Evolutionary conservation across 2,888 invertebrate genomes (phyloP), one percentile per base, ranked within the genome.

Genomic region (Meteorus colon): DNA sequence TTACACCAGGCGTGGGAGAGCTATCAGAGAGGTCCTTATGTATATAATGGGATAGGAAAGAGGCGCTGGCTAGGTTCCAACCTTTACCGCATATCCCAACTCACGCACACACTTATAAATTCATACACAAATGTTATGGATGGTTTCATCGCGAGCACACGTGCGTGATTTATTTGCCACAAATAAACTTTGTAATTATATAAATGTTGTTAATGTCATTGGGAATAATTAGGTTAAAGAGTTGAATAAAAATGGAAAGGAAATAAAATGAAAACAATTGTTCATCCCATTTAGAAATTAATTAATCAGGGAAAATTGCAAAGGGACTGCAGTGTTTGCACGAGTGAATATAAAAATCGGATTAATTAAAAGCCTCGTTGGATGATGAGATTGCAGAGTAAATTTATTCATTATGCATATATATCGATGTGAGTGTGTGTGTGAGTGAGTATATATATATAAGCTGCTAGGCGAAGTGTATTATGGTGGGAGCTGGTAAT

Each of bases 1-100:
- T 89, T 88, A 87, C 88, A 86, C 83, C 83, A 80, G 85, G 89
- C 89, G 89, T 89, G 89, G 89, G 89, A 89, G 89, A 89, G 86
- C 83, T n/a, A 86, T 82, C 83, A 60, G 67, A 60, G 62, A 85
- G 82, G 86, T 83, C 78, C 82, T 79, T 81, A 79, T 81, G 84
- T 86, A 88, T 34, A 89, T 89, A 87, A 88, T 87, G 88, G 88
- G 86, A 86, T 85, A 84, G 83, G 75, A 68, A 41, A 68, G 59
- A 62, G 67, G 74, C 48, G 62, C 60, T 68, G 68, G 69, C 60
- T 48, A 69, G 68, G 41, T 41, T 69, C 68, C 68, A 48, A 68
- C 60, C 72, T 72, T 31, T 31, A 19, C 19, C 34, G 31, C 37
- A 68, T 37, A 69, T 41, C n/a, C 68, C 41, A 10, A 24, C 27